Conservation (phyloP, 1,140 invertebrate species). For the Lordiphosa mommai region DNA sequence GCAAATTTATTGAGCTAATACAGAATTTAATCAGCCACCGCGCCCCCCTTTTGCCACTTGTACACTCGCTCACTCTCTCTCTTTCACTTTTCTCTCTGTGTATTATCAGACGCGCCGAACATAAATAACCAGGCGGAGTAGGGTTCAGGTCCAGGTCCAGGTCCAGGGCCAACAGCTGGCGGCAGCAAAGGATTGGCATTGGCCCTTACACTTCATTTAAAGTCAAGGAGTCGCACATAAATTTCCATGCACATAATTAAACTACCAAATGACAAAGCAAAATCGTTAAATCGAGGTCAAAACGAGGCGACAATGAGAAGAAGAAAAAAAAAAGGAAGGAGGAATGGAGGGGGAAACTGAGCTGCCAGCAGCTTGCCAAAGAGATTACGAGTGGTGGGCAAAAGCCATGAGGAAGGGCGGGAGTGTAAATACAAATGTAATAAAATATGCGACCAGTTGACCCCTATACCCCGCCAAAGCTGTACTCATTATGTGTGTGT, state of each 20-base stretch:
- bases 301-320: constrained; percentile 19
- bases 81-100: constrained; percentile 5
- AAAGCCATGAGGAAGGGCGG: background rate
- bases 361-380: background rate
- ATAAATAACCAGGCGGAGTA: constrained; percentile 52
- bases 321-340: background rate
- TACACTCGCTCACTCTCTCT: background rate
- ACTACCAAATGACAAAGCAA: constrained; percentile 74
- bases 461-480: constrained; percentile 2
- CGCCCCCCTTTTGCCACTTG: background rate
- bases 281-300: constrained; percentile 70
- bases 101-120: constrained; percentile 62
- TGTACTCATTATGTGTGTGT: constrained; percentile 1
- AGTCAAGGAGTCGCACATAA: constrained; percentile 76
- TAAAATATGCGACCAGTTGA: constrained; percentile 67
- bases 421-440: constrained; percentile 39
- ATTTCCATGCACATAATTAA: constrained; percentile 77
- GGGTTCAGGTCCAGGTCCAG: constrained; percentile 16
- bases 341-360: background rate
- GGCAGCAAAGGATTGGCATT: constrained; percentile 60
- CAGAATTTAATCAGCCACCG: constrained; percentile 68
- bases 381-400: constrained; percentile 1
- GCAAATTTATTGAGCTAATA: constrained; percentile 74
- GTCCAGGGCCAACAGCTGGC: constrained; percentile 55
- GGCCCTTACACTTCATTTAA: constrained; percentile 74